Evolutionary conservation across 2,797 vertebrate species (phyloP).

Genomic region (Labeo calbasu): DNA sequence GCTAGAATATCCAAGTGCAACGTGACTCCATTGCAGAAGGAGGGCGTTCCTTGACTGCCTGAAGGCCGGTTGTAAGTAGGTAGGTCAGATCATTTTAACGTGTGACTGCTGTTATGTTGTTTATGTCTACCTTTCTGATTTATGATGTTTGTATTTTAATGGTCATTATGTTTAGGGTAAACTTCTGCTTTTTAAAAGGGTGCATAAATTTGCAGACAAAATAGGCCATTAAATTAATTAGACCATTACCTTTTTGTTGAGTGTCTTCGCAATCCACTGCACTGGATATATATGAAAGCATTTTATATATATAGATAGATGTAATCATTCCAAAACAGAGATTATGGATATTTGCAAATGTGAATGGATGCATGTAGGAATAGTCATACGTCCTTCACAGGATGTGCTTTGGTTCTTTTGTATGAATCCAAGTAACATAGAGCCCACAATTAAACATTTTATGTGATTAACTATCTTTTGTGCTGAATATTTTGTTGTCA

Average conservation of each 20-base stretch:
- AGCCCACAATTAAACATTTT: constrained; percentile 8
- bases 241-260: neutral
- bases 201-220: neutral
- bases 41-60: neutral
- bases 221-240: neutral
- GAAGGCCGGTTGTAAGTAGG: neutral
- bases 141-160: neutral
- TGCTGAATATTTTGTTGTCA: neutral
- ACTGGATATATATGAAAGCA: neutral
- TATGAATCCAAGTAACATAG: neutral
- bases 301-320: neutral
- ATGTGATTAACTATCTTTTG: neutral
- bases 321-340: neutral
- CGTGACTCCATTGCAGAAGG: constrained; percentile 39
- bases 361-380: neutral
- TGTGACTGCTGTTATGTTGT: neutral
- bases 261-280: neutral
- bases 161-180: neutral
- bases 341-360: neutral
- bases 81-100: neutral
- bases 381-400: neutral
- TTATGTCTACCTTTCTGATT: constrained; percentile 1
- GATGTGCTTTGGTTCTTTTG: neutral
- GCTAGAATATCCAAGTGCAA: constrained; percentile 49
- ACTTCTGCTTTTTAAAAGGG: neutral